Conservation (phyloP, 2,888 invertebrate species). For the Andrena minutula region DNA sequence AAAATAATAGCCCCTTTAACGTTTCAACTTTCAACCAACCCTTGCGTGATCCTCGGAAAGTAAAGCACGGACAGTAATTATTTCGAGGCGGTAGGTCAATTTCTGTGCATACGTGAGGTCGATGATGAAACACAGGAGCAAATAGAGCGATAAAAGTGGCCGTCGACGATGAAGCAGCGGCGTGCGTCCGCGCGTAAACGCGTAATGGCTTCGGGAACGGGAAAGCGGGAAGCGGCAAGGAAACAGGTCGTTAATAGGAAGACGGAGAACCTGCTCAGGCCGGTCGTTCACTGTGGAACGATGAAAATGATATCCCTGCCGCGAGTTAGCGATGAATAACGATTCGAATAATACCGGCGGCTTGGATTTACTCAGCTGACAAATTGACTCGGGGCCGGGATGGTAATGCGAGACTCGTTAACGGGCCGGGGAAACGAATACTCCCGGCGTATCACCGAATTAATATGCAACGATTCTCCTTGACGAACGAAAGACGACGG, state of each 20-base stretch:
- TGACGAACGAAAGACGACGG: conserved; percentile 1
- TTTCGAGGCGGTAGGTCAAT: background rate
- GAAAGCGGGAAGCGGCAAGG: background rate
- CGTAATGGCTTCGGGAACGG: conserved; percentile 31
- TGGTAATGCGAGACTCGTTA: conserved; percentile 46
- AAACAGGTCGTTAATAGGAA: conserved; percentile 41
- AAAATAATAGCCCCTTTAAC: background rate
- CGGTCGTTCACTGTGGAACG: conserved; percentile 5
- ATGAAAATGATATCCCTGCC: conserved; percentile 13
- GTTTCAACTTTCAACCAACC: background rate
- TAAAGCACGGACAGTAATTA: conserved; percentile 7
- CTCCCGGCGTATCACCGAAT: conserved; percentile 23
- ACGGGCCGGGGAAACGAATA: conserved; percentile 2
- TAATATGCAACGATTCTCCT: conserved; percentile 41
- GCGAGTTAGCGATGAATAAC: conserved; percentile 11
- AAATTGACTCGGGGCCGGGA: conserved; percentile 39
- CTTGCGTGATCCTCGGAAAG: background rate
- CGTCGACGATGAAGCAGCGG: background rate
- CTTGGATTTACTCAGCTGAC: conserved; percentile 4
- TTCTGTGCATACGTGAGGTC: background rate
- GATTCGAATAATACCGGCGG: conserved; percentile 20
- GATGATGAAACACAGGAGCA: conserved; percentile 10
- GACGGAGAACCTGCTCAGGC: background rate
- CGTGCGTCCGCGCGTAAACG: conserved; percentile 32
- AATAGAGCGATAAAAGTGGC: conserved; percentile 53